Base-by-base conservation (phyloP, 2,888 invertebrate species). In the Aporophyla nigra region DNA sequence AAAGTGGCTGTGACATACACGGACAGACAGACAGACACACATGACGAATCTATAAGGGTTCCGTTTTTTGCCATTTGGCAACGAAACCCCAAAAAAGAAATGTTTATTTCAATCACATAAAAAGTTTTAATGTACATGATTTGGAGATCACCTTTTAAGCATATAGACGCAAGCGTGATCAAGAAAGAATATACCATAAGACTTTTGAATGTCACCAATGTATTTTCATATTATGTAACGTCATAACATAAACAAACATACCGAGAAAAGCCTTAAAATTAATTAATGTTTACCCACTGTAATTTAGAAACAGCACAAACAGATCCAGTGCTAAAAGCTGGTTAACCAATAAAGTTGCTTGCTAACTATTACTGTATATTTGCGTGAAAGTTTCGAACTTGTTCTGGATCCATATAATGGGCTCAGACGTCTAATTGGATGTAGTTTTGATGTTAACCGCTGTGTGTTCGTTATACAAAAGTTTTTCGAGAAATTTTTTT, bases 401-500 rank as follows among this genome's bases (percentile, higher is more conserved):
- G 16, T 33, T 21, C 53, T 77, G 69, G 69, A 82, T 82, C 82
- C 80, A 75, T 82, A 80, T 80, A 86, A 80, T 79, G 73, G 79
- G 74, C 87, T 85, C 83, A 77, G 84, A 84, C 85, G 85, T 76
- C 87, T 90, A 91, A 91, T 91, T 90, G 90, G 88, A 87, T 85
- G 86, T 86, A 87, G 87, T 88, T 90, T 74, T 86, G 83, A 87
- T 71, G 84, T 82, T 81, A 87, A 86, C 86, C 81, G 80, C 80
- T 69, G 77, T 83, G 77, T 80, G 76, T 89, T 88, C 78, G 82
- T 84, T 80, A 78, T 71, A 78, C 73, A 71, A 82, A 86, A 86
- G 74, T 77, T 87, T 88, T 80, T 67, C 69, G 61, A 67, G 2
- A 33, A 21, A 5, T 2, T 74, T 73, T 82, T 77, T 75, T 82